Evolutionary conservation across 2,113 vertebrate genomes (phyloP).

Genomic region (Numida meleagris): DNA sequence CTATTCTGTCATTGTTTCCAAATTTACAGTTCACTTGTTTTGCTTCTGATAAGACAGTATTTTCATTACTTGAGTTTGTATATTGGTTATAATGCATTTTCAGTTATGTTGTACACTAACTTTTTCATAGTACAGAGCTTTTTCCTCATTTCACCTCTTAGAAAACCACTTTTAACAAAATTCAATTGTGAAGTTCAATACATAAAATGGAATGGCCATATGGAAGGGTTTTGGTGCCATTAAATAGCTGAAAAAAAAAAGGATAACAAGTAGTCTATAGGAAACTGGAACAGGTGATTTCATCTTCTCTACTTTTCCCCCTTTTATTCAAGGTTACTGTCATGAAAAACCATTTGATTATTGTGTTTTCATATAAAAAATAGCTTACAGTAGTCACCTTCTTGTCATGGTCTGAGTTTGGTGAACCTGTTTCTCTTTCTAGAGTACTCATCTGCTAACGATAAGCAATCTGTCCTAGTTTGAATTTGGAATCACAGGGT

Average conservation of each 20-base stretch:
- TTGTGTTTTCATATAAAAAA: conserved; percentile 22
- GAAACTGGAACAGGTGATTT: not conserved
- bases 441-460: not conserved
- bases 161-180: not conserved
- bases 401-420: not conserved
- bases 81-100: not conserved
- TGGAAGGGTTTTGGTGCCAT: not conserved
- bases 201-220: not conserved
- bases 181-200: not conserved
- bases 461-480: not conserved
- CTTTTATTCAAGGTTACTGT: not conserved
- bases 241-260: not conserved
- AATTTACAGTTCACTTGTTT: not conserved
- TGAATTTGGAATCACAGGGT: not conserved
- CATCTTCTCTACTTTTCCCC: not conserved
- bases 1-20: not conserved
- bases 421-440: not conserved
- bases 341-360: not conserved
- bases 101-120: not conserved
- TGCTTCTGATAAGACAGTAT: not conserved
- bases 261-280: not conserved
- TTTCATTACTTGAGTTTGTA: conserved; percentile 4
- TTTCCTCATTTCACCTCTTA: not conserved
- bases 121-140: not conserved
- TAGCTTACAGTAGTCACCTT: not conserved